phyloP scores from a whole-genome alignment of 1,140 invertebrate genomes.

The Lethrus apterus region DNA sequence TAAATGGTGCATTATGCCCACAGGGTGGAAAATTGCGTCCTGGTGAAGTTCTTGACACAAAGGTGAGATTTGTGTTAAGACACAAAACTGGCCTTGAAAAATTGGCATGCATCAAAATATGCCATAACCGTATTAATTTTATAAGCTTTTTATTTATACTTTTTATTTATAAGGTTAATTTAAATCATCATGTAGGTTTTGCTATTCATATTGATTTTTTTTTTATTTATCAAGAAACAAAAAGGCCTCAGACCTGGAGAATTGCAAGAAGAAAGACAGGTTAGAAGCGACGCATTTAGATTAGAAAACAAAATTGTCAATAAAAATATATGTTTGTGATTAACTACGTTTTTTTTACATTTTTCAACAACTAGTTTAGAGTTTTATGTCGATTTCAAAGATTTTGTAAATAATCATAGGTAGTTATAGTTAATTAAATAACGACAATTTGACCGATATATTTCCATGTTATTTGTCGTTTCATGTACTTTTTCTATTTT shows the following conservation, averaged over 20 bases:
- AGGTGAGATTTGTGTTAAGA: constrained; percentile 65
- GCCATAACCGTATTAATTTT: constrained; percentile 10
- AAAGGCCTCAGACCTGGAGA: constrained; percentile 46
- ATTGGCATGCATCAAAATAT: constrained; percentile 27
- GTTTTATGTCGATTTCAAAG: constrained; percentile 13
- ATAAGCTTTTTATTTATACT: constrained; percentile 17
- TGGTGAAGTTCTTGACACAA: constrained; percentile 68
- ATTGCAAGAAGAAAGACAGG: constrained; percentile 49
- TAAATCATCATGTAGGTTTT: too few species aligned
- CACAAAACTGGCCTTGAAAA: constrained; percentile 52
- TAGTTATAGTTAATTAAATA: constrained; percentile 1
- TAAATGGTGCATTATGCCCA: constrained; percentile 24
- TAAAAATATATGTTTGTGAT: constrained; percentile 38
- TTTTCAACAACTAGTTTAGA: constrained; percentile 11
- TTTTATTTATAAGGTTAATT: constrained; percentile 19
- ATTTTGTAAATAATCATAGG: constrained; percentile 18
- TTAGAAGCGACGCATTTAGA: constrained; percentile 30
- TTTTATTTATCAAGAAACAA: constrained; percentile 42
- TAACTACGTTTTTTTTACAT: constrained; percentile 28
- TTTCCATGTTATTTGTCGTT: constrained; percentile 1
- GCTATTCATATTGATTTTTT: constrained; percentile 30
- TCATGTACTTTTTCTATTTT: constrained; percentile 3
- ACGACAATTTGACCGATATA: too few species aligned
- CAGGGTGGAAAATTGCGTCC: constrained; percentile 60
- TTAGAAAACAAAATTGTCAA: constrained; percentile 21